These are phyloP conservation scores for Ammospiza nelsoni DNA, from an alignment of 2,113 vertebrate genomes.

Conservation along the genomic window DNA sequence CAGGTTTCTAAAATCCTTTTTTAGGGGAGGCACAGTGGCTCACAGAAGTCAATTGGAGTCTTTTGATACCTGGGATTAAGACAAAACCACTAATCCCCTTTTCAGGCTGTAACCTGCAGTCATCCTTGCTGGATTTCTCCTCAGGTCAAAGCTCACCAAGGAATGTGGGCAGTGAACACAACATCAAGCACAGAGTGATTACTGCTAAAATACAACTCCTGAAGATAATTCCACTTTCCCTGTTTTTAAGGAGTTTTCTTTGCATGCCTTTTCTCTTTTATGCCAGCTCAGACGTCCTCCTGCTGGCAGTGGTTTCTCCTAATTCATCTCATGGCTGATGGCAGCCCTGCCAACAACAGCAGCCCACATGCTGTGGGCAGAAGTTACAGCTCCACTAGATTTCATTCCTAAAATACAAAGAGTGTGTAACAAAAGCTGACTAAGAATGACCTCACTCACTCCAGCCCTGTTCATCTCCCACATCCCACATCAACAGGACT, in stretches of 20 bases:
- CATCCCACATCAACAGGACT: not conserved
- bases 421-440: not conserved
- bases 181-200: not conserved
- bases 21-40: not conserved
- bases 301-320: not conserved
- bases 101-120: not conserved
- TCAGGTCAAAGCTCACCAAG: not conserved
- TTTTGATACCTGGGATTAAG: slow-evolving; percentile 15
- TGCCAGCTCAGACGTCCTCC: not conserved
- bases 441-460: not conserved
- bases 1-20: not conserved
- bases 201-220: not conserved
- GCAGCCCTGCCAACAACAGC: not conserved
- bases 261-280: not conserved
- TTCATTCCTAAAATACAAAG: not conserved
- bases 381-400: not conserved
- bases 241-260: not conserved
- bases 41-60: not conserved
- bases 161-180: not conserved
- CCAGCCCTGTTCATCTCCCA: not conserved
- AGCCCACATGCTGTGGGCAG: not conserved
- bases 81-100: not conserved
- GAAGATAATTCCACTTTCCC: not conserved
- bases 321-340: not conserved
- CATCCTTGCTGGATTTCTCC: not conserved